These are phyloP conservation scores for Microtus oregoni DNA, from an alignment of 2,113 vertebrate genomes.

Conservation along the genomic window DNA sequence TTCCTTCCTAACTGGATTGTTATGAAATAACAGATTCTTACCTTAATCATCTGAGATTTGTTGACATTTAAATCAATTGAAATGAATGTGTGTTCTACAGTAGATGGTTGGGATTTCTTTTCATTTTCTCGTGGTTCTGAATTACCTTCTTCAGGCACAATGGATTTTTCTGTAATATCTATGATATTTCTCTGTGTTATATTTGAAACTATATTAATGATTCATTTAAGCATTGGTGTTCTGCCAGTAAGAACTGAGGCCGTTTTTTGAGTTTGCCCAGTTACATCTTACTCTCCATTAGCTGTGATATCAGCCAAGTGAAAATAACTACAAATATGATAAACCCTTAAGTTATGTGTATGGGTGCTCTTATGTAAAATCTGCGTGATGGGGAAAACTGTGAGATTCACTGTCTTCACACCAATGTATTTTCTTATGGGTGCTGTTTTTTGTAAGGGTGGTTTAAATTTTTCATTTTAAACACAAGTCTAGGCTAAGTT, in stretches of 20 bases:
- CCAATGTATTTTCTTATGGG: neutral
- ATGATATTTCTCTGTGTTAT: neutral
- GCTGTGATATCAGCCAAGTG: neutral
- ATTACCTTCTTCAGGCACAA: neutral
- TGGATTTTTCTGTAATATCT: neutral
- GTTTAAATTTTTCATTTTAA: neutral
- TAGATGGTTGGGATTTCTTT: neutral
- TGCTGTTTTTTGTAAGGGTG: neutral
- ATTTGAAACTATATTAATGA: neutral
- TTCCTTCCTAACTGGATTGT: neutral
- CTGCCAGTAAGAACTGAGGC: neutral
- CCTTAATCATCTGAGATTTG: constrained; percentile 1
- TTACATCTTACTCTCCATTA: neutral
- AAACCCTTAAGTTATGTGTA: neutral
- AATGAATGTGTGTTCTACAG: neutral
- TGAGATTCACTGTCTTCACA: neutral
- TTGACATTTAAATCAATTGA: neutral
- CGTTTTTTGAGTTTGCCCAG: neutral
- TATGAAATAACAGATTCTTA: neutral
- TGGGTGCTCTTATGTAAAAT: neutral
- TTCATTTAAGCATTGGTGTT: neutral
- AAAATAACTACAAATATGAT: neutral
- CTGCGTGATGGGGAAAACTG: neutral
- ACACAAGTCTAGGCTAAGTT: neutral
- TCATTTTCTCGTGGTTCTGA: neutral